Percentiles rank a stretch among this genome's conserved stretches.
phyloP scores from a whole-genome alignment of 1,140 invertebrate species.

The Brachionus sp. region DNA sequence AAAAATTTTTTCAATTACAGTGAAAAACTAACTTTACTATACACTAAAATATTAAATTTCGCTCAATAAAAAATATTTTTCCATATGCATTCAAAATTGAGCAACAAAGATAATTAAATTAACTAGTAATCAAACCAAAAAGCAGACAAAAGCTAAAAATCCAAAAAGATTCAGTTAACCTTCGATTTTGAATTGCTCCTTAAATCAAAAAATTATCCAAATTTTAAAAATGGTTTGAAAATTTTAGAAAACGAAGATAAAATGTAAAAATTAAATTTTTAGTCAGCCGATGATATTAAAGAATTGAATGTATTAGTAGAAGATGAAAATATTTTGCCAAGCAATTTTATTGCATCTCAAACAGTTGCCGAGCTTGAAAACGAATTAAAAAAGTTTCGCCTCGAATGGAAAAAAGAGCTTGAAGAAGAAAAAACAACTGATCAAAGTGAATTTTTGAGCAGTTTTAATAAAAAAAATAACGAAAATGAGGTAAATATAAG shows the following conservation, averaged over 20 bases:
- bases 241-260: not conserved
- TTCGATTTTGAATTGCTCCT: not conserved
- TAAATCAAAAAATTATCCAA: not conserved
- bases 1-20: not conserved
- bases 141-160: not conserved
- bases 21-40: not conserved
- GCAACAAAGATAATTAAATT: not conserved
- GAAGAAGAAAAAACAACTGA: not conserved
- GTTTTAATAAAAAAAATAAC: not conserved
- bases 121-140: not conserved
- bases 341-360: not conserved
- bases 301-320: not conserved
- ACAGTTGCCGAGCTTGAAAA: not conserved
- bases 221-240: conserved; percentile 15
- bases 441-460: not conserved
- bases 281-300: not conserved
- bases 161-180: not conserved
- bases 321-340: conserved; percentile 9
- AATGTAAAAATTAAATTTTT: conserved; percentile 13
- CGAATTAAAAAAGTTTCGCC: conserved; percentile 20
- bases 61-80: not conserved
- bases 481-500: not conserved
- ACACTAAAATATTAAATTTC: not conserved
- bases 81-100: not conserved
- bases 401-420: conserved; percentile 44